These are phyloP conservation scores for Ephydatia muelleri DNA, from an alignment of 37 sponge, comb jelly and placozoan genomes.

Conservation along the genomic window DNA sequence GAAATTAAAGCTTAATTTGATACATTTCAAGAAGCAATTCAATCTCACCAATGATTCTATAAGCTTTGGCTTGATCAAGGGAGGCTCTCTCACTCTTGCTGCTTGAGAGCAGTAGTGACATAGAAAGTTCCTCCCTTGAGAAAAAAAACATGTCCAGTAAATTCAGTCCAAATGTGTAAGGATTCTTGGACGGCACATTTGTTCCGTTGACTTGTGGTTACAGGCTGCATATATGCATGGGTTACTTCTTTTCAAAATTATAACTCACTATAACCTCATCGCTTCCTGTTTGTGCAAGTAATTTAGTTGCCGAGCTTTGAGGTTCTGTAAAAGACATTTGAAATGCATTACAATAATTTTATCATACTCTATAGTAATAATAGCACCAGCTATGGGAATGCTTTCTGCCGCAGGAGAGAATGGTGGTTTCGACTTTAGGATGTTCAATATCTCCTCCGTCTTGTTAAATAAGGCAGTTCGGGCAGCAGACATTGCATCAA, in stretches of 20 bases:
- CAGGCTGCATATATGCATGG: background rate
- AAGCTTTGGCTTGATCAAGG: background rate
- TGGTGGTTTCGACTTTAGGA: background rate
- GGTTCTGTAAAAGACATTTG: background rate
- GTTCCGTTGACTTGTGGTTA: background rate
- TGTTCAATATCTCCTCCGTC: background rate
- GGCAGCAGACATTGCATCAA: background rate
- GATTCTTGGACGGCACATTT: background rate
- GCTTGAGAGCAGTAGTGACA: background rate
- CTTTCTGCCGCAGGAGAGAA: background rate
- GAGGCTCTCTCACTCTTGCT: background rate
- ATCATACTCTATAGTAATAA: background rate
- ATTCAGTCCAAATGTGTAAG: background rate
- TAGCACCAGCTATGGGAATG: background rate
- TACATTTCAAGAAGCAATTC: slow-evolving; percentile 1
- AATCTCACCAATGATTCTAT: background rate
- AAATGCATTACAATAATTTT: background rate
- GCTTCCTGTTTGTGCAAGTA: background rate
- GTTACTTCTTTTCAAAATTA: background rate
- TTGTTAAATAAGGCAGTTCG: background rate
- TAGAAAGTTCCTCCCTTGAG: background rate
- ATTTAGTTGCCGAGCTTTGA: background rate
- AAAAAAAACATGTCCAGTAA: background rate
- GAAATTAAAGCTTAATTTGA: background rate
- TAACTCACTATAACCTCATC: background rate